Base-by-base conservation (phyloP, 2,888 invertebrate species). In the Aromia moschata region DNA sequence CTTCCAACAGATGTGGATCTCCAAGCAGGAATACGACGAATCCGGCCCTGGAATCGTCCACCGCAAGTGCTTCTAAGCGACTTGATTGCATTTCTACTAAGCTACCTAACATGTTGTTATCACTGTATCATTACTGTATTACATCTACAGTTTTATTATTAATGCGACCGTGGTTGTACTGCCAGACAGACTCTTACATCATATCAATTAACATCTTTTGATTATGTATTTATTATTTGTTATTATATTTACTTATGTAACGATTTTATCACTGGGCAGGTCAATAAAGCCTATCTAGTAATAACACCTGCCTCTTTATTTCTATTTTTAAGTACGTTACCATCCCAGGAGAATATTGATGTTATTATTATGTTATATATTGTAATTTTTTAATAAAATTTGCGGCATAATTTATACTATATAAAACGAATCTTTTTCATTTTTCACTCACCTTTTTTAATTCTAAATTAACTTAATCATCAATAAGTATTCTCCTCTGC, bases 21-120 rank as follows among this genome's bases (percentile, higher is more conserved):
- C 94, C 81, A 95, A 96, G 86, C 94, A 95, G 85, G 96, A 96
- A 84, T 96, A 96, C 86, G 96, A 96, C 84, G 96, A 96, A 84
- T 94, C 94, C 78, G 96, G 96, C 80, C 96, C 95, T 70, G 92
- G 93, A 81, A 96, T 96, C 83, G 96, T 96, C 77, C 96, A 96
- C 90, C 91, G 96, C 87, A 96, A 96, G 86, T 96, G 96, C 88
- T 95, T 96, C 92, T 95, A 93, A 89, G 77, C 70, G 51, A 68
- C 69, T 65, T 60, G 36, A 65, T 64, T 70, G 69, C 69, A 71
- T 67, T 68, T 62, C 57, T 62, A 65, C 58, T 57, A 67, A 59
- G 59, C 62, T 61, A 62, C 54, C 52, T 53, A 53, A 61, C 65
- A 68, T 71, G 68, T 70, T 73, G 70, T 73, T 71, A 60, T 65